Base-by-base conservation (phyloP, 2,113 vertebrate species). In the Saccopteryx bilineata region DNA sequence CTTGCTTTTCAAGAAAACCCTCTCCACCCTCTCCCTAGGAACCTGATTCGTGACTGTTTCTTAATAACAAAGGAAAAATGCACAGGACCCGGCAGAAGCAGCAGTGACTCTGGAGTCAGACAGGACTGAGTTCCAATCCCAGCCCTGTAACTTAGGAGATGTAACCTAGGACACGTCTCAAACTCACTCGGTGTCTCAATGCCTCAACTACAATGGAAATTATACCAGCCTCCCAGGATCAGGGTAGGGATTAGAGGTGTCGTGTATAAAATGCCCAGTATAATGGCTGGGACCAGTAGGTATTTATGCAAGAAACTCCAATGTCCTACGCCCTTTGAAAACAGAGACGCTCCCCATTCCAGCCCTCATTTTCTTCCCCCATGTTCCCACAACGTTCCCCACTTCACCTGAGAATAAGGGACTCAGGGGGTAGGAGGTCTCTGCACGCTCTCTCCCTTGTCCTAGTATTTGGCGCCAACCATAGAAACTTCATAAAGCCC, bases 31-130 rank as follows among this genome's bases (percentile, higher is more conserved):
- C 85, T 84, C 52, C 81, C 68, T 24, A 85, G 46, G 58, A 82
- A 85, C 17, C 60, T 63, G 21, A 58, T 90, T 88, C 87, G 83
- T 74, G 2, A 80, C 19, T 11, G 5, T 91, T 95, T 96, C 46
- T n/a, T 61, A 93, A 31, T 82, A 95, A 85, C 39, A 90, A 86
- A 96, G 65, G 18, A 56, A 81, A 94, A 95, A 80, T 68, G 52
- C 28, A 85, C 46, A 52, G 1, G 17, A 80, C 90, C 78, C 9
- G 91, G 63, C 19, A 82, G 79, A 92, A 95, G 69, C 14, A 91
- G 46, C 72, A 84, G 10, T 90, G 48, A 39, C 19, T 88, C 69
- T 91, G 9, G 19, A 84, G 26, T 90, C 39, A 80, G 33, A 83
- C 5, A 80, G 60, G 10, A 74, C 17, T 90, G 9, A 91, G 33